These are phyloP conservation scores for Pyrrhosoma nymphula DNA, from an alignment of 2,888 invertebrate genomes.

Conservation along the genomic window DNA sequence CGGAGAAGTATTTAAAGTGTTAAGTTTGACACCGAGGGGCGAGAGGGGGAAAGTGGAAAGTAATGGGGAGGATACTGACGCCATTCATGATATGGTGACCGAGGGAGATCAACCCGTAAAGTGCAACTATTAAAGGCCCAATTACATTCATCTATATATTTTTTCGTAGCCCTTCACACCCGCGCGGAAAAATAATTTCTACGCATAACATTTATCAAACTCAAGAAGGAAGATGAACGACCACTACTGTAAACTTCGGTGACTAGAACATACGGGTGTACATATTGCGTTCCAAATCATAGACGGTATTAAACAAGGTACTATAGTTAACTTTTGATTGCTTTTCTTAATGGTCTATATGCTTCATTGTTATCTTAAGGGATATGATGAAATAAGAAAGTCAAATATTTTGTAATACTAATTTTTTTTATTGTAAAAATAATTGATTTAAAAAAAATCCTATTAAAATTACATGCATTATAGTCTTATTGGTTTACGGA, in stretches of 20 bases:
- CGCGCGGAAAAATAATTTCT: not conserved
- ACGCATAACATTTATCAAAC: not conserved
- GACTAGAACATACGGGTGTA: too few relatives aligned
- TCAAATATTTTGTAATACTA: too few relatives aligned
- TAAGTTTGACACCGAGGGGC: not conserved
- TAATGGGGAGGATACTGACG: not conserved
- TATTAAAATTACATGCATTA: too few relatives aligned
- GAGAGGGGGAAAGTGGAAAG: not conserved
- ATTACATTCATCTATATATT: not conserved
- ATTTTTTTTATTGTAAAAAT: too few relatives aligned
- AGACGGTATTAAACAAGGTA: too few relatives aligned
- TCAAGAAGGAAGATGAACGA: not conserved
- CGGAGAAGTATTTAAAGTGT: slow-evolving; percentile 9
- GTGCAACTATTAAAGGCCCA: not conserved
- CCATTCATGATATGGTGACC: not conserved
- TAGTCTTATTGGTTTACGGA: too few relatives aligned
- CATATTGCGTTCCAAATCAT: too few relatives aligned
- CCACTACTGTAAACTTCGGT: not conserved
- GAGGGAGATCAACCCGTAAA: not conserved
- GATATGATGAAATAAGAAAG: too few relatives aligned
- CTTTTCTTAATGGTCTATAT: too few relatives aligned
- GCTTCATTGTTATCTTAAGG: too few relatives aligned
- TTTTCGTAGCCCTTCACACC: not conserved
- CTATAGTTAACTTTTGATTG: too few relatives aligned
- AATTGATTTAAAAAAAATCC: too few relatives aligned